Conservation (phyloP, 2,797 vertebrate species). For the Ctenopoma multispine region DNA sequence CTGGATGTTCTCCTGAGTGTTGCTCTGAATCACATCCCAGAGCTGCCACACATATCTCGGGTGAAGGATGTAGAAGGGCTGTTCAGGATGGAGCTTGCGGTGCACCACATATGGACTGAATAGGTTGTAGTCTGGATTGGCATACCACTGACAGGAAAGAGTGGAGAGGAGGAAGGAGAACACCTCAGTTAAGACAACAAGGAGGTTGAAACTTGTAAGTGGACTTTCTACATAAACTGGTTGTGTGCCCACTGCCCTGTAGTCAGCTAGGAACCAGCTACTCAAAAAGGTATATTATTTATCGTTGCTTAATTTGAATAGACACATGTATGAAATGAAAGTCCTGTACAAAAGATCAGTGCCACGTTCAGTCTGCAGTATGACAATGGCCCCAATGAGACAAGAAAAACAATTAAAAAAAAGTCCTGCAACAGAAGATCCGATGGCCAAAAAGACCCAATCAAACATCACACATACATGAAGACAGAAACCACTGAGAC, state of each 20-base stretch:
- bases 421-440: too few species aligned
- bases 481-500: too few species aligned
- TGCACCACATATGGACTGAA: conserved; percentile 93
- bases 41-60: conserved; percentile 97
- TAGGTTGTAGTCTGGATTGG: conserved; percentile 96
- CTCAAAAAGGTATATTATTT: too few species aligned
- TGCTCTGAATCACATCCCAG: conserved; percentile 97
- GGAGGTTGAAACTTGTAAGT: neutral
- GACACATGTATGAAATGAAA: too few species aligned
- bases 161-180: neutral
- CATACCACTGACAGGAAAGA: conserved; percentile 89
- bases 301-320: too few species aligned
- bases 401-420: too few species aligned
- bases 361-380: too few species aligned
- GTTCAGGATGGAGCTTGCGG: conserved; percentile 88
- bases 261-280: too few species aligned
- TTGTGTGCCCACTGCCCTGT: neutral
- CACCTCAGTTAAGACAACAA: neutral
- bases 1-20: conserved; percentile 95
- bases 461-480: too few species aligned
- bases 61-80: conserved; percentile 97
- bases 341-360: too few species aligned
- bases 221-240: neutral
- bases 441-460: too few species aligned
- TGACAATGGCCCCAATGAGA: too few species aligned